Evolutionary conservation across 2,797 vertebrate genomes (phyloP).

Genomic region (Glossophaga mutica): DNA sequence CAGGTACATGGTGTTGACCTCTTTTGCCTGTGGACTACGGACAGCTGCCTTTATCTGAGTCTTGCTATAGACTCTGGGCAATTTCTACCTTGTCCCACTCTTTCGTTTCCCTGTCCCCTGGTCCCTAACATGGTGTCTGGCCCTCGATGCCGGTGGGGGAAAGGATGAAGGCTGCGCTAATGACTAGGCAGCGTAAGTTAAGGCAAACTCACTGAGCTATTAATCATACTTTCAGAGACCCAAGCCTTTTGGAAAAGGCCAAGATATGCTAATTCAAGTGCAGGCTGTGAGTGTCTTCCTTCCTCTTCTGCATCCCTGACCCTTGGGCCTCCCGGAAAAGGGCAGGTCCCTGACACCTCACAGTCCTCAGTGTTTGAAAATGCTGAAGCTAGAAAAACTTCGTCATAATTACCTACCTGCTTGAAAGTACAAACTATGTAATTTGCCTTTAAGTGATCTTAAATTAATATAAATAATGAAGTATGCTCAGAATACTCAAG

Average conservation of each 20-base stretch:
- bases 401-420: constrained; percentile 58
- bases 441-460: constrained; percentile 76
- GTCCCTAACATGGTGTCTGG: not conserved
- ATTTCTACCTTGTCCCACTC: not conserved
- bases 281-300: not conserved
- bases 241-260: not conserved
- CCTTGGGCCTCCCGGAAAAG: not conserved
- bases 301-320: not conserved
- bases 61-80: not conserved
- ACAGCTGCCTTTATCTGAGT: not conserved
- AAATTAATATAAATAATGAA: constrained; percentile 78
- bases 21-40: not conserved
- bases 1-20: not conserved
- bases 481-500: constrained; percentile 72
- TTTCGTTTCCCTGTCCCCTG: not conserved
- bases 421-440: constrained; percentile 69
- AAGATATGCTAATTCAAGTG: constrained; percentile 9
- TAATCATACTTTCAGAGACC: not conserved
- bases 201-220: not conserved
- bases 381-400: constrained; percentile 56
- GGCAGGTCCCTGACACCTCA: not conserved
- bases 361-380: not conserved
- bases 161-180: not conserved
- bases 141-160: not conserved
- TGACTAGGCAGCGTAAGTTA: not conserved